A percentile compares a stretch with the other conserved stretches of the same genome.
These are phyloP conservation scores for Erebia ligea DNA, from an alignment of 2,888 invertebrate genomes.

Conservation along the genomic window DNA sequence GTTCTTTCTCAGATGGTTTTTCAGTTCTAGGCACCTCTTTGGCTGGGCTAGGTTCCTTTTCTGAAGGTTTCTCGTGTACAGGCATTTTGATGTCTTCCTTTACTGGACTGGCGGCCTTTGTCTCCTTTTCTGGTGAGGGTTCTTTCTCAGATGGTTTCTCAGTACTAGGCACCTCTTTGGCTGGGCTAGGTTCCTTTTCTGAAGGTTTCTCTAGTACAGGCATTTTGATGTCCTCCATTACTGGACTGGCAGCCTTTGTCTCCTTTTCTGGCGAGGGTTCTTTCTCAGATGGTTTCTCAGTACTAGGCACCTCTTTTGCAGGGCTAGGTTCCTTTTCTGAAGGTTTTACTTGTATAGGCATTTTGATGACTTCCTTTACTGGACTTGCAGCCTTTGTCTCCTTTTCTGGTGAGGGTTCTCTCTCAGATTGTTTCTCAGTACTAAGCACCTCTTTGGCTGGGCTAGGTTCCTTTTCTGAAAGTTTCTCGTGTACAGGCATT, in stretches of 20 bases:
- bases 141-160: slow-evolving; percentile 26
- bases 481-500: not conserved
- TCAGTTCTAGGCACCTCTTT: not conserved
- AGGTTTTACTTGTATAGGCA: not conserved
- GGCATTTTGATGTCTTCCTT: slow-evolving; percentile 13
- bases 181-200: slow-evolving; percentile 22
- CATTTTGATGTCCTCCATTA: not conserved
- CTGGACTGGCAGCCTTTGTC: slow-evolving; percentile 13
- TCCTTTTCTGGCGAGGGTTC: not conserved
- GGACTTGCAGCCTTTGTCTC: slow-evolving; percentile 9
- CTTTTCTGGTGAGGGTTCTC: not conserved
- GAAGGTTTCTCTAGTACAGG: too few species aligned
- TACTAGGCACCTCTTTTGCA: slow-evolving; percentile 1
- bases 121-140: not conserved
- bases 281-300: slow-evolving; percentile 14
- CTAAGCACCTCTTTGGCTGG: not conserved
- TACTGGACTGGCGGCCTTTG: not conserved
- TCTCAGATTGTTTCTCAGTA: not conserved
- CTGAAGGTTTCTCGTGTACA: not conserved
- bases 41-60: slow-evolving; percentile 3
- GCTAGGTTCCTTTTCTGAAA: not conserved
- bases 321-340: slow-evolving; percentile 23
- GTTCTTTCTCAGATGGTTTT: slow-evolving; percentile 6
- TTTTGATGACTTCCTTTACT: not conserved
- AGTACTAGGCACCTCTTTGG: not conserved